Base-by-base conservation (phyloP, 2,113 vertebrate genomes). In the Vanacampus margaritifer region DNA sequence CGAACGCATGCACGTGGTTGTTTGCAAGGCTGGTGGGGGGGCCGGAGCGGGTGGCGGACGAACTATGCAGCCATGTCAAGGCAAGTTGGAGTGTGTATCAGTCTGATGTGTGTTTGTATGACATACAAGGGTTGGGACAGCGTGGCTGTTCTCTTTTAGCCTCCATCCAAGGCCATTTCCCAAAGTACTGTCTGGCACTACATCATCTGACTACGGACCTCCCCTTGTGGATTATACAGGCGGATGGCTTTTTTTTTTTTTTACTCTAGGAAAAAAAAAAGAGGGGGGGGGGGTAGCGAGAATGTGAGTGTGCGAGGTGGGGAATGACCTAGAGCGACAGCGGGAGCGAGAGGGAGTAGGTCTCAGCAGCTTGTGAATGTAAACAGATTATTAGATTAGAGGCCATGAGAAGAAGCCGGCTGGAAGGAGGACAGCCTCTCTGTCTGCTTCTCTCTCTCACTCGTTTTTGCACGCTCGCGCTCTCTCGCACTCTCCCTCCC, bases 321-420 rank as follows among this genome's bases (percentile, higher is more conserved):
- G 69, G 72, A 76, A 79, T 37, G 73, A 76, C 75, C 51, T 64
- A 68, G 65, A 72, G 68, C 1, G 39, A 68, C 79, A 79, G 81
- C 68, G 83, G 67, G 76, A 75, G 74, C 53, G 79, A 84, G 80
- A 83, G 81, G 77, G 76, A 78, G 80, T 87, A 74, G 85, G 78
- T 87, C 84, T 89, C 79, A 69, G 82, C 73, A 84, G 87, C 70
- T 83, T 77, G 77, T 83, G 86, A 89, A 85, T 87, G 76, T 91
- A 91, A 93, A 91, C 80, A 89, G 88, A 91, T 91, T 78, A 89
- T 82, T 89, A 89, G 79, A 87, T 91, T 88, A 71, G 78, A 78
- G 71, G 79, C 72, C 73, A 65, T 82, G 85, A 72, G 87, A 88
- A 84, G 60, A 70, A 76, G 71, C 72, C 65, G 59, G 78, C 77